These are phyloP conservation scores for Andrena trimmerana DNA, from an alignment of 2,888 invertebrate species.

Conservation along the genomic window DNA sequence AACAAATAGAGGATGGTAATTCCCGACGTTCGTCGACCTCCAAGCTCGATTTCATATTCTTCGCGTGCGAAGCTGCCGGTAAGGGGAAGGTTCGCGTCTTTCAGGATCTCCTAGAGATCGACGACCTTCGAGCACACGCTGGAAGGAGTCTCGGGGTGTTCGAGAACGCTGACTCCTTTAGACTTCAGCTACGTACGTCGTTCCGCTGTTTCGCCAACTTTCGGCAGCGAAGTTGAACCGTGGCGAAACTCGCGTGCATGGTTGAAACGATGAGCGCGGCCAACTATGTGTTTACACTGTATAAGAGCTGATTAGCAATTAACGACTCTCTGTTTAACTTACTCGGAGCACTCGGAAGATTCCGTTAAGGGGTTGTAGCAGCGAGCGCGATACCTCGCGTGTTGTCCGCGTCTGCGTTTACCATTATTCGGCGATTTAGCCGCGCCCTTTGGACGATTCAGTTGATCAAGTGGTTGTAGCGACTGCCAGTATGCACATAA, in stretches of 20 bases:
- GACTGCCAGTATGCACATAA: background rate
- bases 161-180: conserved; percentile 15
- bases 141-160: background rate
- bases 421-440: conserved; percentile 31
- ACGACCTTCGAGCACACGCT: conserved; percentile 12
- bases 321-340: conserved; percentile 41
- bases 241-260: background rate
- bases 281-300: conserved; percentile 8
- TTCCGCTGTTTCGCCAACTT: conserved; percentile 1
- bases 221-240: background rate
- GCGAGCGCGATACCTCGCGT: background rate
- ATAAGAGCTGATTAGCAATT: conserved; percentile 35
- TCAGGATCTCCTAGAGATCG: conserved; percentile 9
- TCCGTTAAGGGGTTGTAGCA: conserved; percentile 24
- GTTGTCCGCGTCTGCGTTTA: conserved; percentile 7
- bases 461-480: conserved; percentile 11
- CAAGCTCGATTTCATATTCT: conserved; percentile 62
- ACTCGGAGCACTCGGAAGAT: conserved; percentile 6
- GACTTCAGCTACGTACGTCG: background rate
- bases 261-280: background rate
- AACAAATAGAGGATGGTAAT: conserved; percentile 62
- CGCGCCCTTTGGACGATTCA: conserved; percentile 23
- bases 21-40: conserved; percentile 63
- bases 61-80: conserved; percentile 48
- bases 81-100: background rate